A percentile compares a stretch with the other conserved stretches of the same genome.
Evolutionary conservation across 1,140 invertebrate genomes (phyloP).

Genomic region (Drosophila repletoides): DNA sequence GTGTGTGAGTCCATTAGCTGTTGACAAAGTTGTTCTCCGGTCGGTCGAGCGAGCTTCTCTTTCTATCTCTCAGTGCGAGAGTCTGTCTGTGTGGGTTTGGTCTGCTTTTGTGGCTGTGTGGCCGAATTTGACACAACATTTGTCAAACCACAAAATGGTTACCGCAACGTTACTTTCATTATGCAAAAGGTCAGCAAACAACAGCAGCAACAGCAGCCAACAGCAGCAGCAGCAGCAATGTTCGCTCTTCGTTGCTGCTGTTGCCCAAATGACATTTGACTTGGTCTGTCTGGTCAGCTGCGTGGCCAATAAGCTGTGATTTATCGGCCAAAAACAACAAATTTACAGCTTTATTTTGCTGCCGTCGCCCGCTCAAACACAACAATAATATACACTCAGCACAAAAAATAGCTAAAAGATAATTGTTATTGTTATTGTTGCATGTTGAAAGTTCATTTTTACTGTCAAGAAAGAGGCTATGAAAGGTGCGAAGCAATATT

Average conservation of each 20-base stretch:
- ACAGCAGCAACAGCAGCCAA: slow-evolving; percentile 4
- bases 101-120: slow-evolving; percentile 60
- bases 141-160: slow-evolving; percentile 78
- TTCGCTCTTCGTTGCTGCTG: background rate
- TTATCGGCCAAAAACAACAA: slow-evolving; percentile 44
- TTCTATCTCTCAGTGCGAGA: slow-evolving; percentile 5
- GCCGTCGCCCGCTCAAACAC: slow-evolving; percentile 4
- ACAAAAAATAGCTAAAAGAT: too few species aligned
- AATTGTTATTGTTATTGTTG: too few species aligned
- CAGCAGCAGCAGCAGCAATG: background rate
- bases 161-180: slow-evolving; percentile 77
- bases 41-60: slow-evolving; percentile 23
- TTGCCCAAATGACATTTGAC: slow-evolving; percentile 58
- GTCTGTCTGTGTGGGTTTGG: slow-evolving; percentile 16
- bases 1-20: slow-evolving; percentile 71
- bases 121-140: slow-evolving; percentile 80
- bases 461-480: too few species aligned
- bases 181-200: slow-evolving; percentile 75
- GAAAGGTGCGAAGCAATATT: too few species aligned
- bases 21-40: slow-evolving; percentile 73
- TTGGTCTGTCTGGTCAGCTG: slow-evolving; percentile 45
- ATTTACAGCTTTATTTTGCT: slow-evolving; percentile 18
- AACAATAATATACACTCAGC: too few species aligned
- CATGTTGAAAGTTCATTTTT: too few species aligned
- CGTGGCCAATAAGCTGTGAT: slow-evolving; percentile 61